Conservation (phyloP, 2,888 invertebrate species). For the Ophraella communa region DNA sequence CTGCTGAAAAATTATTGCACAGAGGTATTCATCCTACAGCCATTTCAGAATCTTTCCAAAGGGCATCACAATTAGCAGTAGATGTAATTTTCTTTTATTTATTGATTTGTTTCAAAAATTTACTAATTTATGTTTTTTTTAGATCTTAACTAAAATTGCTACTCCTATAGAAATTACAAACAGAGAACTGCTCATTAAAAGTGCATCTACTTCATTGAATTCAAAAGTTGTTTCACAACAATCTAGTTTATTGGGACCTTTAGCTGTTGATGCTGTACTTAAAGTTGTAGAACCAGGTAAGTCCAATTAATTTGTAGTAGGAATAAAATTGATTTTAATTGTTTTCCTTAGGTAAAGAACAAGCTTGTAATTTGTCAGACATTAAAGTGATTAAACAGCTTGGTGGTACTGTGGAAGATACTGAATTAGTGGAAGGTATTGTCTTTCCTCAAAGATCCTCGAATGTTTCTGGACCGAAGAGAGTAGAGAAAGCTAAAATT, state of each 20-base stretch:
- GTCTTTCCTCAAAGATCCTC: conserved; percentile 90
- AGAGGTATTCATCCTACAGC: conserved; percentile 98
- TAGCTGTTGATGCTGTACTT: conserved; percentile 96
- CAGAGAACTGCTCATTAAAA: conserved; percentile 86
- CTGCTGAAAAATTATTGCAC: conserved; percentile 87
- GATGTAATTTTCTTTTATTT: conserved; percentile 54
- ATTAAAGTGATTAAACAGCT: conserved; percentile 97
- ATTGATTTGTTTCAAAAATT: neutral
- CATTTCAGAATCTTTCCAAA: conserved; percentile 96
- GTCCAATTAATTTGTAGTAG: no score
- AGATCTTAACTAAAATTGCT: conserved; percentile 82
- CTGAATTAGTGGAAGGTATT: conserved; percentile 93
- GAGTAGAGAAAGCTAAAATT: conserved; percentile 97
- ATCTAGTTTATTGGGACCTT: conserved; percentile 91
- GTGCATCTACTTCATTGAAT: conserved; percentile 97
- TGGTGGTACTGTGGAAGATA: conserved; percentile 97
- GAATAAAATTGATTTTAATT: no score
- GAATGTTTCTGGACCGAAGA: conserved; percentile 89
- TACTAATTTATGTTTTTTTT: conserved; percentile 22
- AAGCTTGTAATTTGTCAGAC: conserved; percentile 88
- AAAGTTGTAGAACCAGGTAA: conserved; percentile 74
- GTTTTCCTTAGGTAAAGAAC: conserved; percentile 60
- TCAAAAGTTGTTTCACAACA: conserved; percentile 99
- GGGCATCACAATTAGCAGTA: conserved; percentile 77
- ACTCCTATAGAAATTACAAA: conserved; percentile 86